Evolutionary conservation across 1,140 invertebrate genomes (phyloP), one percentile per base, ranked within the genome.

Genomic region (Aphidius ervi): DNA sequence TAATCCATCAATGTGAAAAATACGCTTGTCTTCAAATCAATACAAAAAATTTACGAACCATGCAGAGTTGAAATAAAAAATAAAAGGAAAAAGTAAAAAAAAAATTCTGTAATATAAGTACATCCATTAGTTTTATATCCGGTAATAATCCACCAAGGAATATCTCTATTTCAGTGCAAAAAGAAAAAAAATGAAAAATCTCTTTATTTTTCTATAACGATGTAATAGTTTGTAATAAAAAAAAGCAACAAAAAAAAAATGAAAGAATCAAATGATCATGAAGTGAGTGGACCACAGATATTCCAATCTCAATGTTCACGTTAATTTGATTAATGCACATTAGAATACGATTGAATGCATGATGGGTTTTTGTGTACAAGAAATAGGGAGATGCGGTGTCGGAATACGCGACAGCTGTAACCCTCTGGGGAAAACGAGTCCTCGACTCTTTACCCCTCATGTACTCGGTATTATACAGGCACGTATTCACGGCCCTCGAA

Each of bases 321-420:
- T 23, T 56, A 56, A 60, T 63, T 46, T 58, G 58, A 60, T 63
- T 63, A 60, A 63, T 63, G 46, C 62, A 50, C 62, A 43, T 63
- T 60, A 60, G 48, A 48, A 46, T 43, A 63, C 60, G 56, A 65
- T 61, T 61, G 52, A 62, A 65, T 58, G 62, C 56, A 49, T 49
- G 42, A 57, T 46, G 46, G n/a, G 37, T 54, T 20, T 55, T 56
- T 48, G 43, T 63, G 23, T 46, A 40, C 54, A 45, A 52, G 47
- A 59, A 65, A 48, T 48, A 61, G 65, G 66, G 64, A 68, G 23
- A 31, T 31, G 65, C 74, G 74, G 74, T 76, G 77, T 76, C 67
- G 75, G 75, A 20, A 68, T 75, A 70, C 69, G 70, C 75, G 76
- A 78, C 76, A 79, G 76, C 77, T 79, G 76, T 76, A 75, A 77